Conservation (phyloP, 2,888 invertebrate species). For the Sphaerophoria taeniata region DNA sequence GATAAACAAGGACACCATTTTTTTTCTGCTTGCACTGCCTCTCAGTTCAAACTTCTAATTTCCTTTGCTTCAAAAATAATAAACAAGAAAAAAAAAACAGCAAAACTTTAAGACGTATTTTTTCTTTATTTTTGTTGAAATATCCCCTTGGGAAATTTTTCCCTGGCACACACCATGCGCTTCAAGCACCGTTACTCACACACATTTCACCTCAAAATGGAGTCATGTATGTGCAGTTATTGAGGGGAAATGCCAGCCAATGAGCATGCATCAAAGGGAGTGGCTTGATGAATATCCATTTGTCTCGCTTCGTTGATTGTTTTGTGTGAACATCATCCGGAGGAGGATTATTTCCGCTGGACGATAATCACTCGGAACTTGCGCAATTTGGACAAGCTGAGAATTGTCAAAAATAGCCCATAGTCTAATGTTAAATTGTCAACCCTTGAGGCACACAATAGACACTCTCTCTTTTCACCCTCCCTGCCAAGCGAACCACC, state of each 20-base stretch:
- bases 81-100: conserved; percentile 13
- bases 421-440: conserved; percentile 28
- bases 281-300: conserved; percentile 76
- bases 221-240: conserved; percentile 74
- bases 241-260: conserved; percentile 79
- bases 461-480: conserved; percentile 5
- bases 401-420: conserved; percentile 71
- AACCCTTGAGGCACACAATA: conserved; percentile 59
- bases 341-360: conserved; percentile 47
- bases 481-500: conserved; percentile 11
- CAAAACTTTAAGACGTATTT: conserved; percentile 9
- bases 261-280: conserved; percentile 78
- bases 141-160: conserved; percentile 67
- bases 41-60: conserved; percentile 63
- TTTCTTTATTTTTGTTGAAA: conserved; percentile 10
- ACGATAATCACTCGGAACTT: conserved; percentile 80
- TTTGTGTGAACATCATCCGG: conserved; percentile 73
- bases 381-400: conserved; percentile 76
- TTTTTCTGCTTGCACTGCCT: conserved; percentile 27
- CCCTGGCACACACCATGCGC: conserved; percentile 47
- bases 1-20: conserved; percentile 73
- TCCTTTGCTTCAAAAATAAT: conserved; percentile 32
- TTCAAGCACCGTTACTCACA: conserved; percentile 33
- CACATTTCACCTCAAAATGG: conserved; percentile 76
- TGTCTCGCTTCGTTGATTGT: conserved; percentile 77